A percentile compares a stretch with the other conserved stretches of the same genome.
Conservation (phyloP, 2,113 vertebrate genomes). For the Camelus dromedarius region DNA sequence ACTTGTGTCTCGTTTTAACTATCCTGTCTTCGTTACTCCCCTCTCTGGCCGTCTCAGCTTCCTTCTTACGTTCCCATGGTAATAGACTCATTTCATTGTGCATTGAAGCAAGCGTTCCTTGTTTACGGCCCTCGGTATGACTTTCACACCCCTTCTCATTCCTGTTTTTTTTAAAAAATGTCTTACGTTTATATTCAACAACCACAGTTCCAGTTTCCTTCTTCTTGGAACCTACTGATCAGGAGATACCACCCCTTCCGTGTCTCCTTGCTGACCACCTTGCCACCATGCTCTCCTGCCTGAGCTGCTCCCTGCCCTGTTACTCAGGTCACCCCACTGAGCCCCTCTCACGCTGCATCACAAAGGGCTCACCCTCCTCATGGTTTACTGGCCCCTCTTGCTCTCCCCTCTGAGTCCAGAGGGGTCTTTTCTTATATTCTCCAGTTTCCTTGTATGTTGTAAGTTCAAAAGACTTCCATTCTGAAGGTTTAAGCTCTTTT, state of each 20-base stretch:
- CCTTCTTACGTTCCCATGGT: not conserved
- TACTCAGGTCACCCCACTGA: not conserved
- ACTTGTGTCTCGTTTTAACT: not conserved
- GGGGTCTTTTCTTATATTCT: not conserved
- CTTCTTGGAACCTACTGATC: not conserved
- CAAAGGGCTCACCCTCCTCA: too few relatives aligned
- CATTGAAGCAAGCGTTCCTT: not conserved
- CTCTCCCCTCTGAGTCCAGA: not conserved
- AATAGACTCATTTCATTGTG: not conserved
- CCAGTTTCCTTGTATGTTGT: not conserved
- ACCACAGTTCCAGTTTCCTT: not conserved
- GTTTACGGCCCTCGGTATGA: not conserved
- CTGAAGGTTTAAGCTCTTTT: not conserved
- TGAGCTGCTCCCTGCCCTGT: accelerated
- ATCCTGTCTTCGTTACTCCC: not conserved
- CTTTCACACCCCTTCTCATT: not conserved
- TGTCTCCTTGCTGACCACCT: not conserved
- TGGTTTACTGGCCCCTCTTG: not conserved
- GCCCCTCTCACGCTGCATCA: not conserved
- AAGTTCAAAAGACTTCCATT: not conserved
- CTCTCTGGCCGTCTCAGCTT: not conserved
- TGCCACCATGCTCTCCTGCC: not conserved
- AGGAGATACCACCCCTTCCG: not conserved
- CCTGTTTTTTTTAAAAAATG: not conserved
- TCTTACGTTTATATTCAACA: not conserved